Percentiles rank a stretch among this genome's conserved stretches.
phyloP scores from a whole-genome alignment of 2,888 invertebrate species.

The Oligia latruncula region DNA sequence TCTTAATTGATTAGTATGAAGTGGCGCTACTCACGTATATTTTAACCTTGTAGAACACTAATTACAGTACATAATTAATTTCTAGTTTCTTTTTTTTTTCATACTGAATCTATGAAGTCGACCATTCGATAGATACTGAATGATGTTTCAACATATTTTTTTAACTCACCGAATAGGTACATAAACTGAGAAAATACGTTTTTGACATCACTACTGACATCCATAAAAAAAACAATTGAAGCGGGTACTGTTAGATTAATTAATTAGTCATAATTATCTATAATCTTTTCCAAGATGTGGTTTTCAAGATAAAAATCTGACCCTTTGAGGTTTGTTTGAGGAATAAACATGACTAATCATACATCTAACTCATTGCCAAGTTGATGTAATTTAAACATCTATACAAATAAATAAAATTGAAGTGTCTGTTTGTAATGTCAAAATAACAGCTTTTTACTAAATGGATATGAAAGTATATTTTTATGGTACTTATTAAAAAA shows the following conservation, averaged over 20 bases:
- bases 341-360: conserved; percentile 52
- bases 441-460: neutral
- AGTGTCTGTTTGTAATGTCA: neutral
- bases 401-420: neutral
- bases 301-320: conserved; percentile 45
- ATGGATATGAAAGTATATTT: neutral
- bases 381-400: conserved; percentile 7
- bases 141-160: too few species aligned
- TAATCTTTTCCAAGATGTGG: conserved; percentile 5
- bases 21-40: neutral
- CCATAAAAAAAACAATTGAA: neutral
- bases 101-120: too few species aligned
- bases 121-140: too few species aligned
- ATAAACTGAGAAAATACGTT: neutral
- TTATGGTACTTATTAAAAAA: neutral
- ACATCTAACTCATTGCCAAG: conserved; percentile 16
- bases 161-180: too few species aligned
- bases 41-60: neutral
- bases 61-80: too few species aligned
- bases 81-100: too few species aligned
- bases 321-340: conserved; percentile 37
- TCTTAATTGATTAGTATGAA: neutral
- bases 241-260: neutral
- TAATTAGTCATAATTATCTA: conserved; percentile 4
- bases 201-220: neutral